A percentile compares a stretch with the other conserved stretches of the same genome.
Evolutionary conservation across 2,888 invertebrate species (phyloP).

Genomic region (Strigamia transsilvanica): DNA sequence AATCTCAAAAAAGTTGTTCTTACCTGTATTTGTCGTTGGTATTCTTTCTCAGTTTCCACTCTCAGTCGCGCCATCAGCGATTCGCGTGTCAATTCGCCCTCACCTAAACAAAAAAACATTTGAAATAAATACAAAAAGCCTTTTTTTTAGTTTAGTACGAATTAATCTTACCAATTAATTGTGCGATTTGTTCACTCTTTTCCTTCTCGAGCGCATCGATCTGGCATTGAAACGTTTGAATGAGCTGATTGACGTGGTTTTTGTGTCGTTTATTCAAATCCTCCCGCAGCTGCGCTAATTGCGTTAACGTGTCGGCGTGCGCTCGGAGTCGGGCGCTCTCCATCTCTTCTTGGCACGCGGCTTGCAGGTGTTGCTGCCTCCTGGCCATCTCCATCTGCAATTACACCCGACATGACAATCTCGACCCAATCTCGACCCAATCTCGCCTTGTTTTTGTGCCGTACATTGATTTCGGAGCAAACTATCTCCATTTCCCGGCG

Average conservation of each 20-base stretch:
- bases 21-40: not conserved
- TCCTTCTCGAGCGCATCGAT: not conserved
- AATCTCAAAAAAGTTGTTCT: not conserved
- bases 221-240: not conserved
- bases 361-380: not conserved
- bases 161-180: constrained; percentile 37
- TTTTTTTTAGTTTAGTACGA: too few species aligned
- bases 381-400: not conserved
- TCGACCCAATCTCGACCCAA: not conserved
- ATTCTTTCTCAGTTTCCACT: not conserved
- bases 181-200: not conserved
- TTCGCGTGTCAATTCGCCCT: not conserved
- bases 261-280: constrained; percentile 7
- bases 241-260: constrained; percentile 22
- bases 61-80: not conserved
- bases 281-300: not conserved
- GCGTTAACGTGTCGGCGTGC: not conserved
- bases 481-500: not conserved
- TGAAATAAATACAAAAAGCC: too few species aligned
- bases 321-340: not conserved
- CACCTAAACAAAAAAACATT: not conserved
- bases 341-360: not conserved
- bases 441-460: not conserved
- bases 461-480: not conserved
- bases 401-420: not conserved